Evolutionary conservation across 2,888 invertebrate species (phyloP).

Genomic region (Heliconius cydno): DNA sequence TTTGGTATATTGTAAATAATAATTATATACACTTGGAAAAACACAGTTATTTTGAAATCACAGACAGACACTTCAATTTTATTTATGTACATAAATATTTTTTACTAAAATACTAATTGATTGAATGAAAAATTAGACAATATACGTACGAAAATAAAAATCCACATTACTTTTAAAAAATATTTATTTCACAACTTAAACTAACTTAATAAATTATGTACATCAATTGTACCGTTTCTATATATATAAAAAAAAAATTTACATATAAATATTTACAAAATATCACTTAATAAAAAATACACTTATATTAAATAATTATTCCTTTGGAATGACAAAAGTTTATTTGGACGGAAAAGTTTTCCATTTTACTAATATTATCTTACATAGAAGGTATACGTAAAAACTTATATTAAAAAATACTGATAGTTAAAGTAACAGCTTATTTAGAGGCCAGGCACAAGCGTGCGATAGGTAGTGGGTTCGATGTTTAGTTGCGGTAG

Average conservation of each 20-base stretch:
- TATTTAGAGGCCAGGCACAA: background rate
- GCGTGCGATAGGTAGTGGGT: too few relatives aligned
- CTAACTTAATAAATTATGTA: conserved; percentile 24
- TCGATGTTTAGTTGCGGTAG: too few relatives aligned
- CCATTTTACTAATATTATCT: conserved; percentile 37
- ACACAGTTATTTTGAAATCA: too few relatives aligned
- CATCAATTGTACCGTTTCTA: conserved; percentile 6
- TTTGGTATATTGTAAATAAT: too few relatives aligned
- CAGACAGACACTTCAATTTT: too few relatives aligned
- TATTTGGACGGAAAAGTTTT: conserved; percentile 75
- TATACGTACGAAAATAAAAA: background rate
- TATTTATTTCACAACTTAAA: conserved; percentile 28
- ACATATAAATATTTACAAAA: conserved; percentile 45
- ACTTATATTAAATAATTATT: conserved; percentile 59
- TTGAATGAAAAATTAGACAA: background rate
- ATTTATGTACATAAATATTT: too few relatives aligned
- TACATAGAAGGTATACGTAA: conserved; percentile 42
- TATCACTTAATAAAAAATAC: conserved; percentile 17
- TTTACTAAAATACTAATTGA: background rate
- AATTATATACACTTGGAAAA: too few relatives aligned
- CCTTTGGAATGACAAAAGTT: conserved; percentile 78
- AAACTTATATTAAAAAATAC: conserved; percentile 53
- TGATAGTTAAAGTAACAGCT: conserved; percentile 49
- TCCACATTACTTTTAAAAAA: background rate
- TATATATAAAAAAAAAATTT: conserved; percentile 26